Base-by-base conservation (phyloP, 2,797 vertebrate species). In the Semotilus atromaculatus region DNA sequence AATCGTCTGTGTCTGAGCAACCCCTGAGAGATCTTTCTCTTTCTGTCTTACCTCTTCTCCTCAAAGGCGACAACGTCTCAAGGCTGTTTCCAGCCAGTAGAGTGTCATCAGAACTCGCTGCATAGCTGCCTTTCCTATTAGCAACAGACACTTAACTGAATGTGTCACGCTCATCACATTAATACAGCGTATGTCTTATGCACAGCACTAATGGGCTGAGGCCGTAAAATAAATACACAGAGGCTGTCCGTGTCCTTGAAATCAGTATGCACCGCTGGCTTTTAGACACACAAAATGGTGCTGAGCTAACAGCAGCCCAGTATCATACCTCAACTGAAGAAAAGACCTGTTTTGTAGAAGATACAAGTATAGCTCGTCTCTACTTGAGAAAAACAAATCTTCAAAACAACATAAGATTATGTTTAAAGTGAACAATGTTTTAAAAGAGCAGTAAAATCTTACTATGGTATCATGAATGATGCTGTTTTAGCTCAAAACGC, bases 1-100 rank as follows among this genome's bases (percentile, higher is more conserved):
- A 88, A 85, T 79, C 78, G 86, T 86, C 88, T 83, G 83, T 83
- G 82, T 71, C 70, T 81, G 40, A 83, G 82, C 80, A 87, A 66
- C 80, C 51, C 53, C 80, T 84, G 58, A 85, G 82, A 84, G 81
- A 85, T 88, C 81, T 40, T 64, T 73, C 62, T 64, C 62, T 81
- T 77, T 77, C 64, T 26, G 43, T 82, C 78, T 40, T 60, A 70
- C 36, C 31, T 38, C 66, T 64, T 38, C 76, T 72, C 74, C 53
- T 86, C 79, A 71, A 74, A 76, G 40, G 66, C 51, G 53, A 81
- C 85, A 60, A 53, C 18, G 10, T 85, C 86, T 82, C 11, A 86
- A 72, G 86, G 86, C 43, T 31, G 81, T 77, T 87, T 80, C 16
- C 31, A 86, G 82, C 81, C 79, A 81, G 86, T 81, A 78, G 55